Evolutionary conservation across 2,888 invertebrate genomes (phyloP).

Genomic region (Rotaria socialis): DNA sequence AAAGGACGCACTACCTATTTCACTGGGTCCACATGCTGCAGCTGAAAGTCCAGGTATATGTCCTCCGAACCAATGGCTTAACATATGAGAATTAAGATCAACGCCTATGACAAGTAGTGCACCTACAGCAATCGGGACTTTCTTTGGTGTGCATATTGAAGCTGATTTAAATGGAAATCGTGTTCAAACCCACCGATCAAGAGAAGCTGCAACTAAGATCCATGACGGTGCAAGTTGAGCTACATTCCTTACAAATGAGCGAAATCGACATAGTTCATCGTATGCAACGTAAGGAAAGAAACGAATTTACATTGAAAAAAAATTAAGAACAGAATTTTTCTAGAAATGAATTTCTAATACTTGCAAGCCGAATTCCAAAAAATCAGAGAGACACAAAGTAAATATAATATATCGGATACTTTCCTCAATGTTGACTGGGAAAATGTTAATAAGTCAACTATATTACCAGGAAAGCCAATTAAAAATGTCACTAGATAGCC

Average conservation of each 20-base stretch:
- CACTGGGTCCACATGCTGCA: neutral
- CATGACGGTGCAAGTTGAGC: neutral
- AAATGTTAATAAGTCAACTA: neutral
- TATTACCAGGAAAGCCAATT: neutral
- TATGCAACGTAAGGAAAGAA: neutral
- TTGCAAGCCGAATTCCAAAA: neutral
- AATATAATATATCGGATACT: neutral
- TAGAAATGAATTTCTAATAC: neutral
- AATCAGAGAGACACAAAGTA: neutral
- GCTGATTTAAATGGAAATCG: neutral
- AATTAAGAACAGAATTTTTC: neutral
- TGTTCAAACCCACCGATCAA: neutral
- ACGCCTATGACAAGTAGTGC: neutral
- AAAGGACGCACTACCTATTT: neutral
- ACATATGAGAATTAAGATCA: neutral
- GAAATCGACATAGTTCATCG: neutral
- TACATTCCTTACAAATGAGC: neutral
- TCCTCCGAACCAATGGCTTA: neutral
- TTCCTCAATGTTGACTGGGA: neutral
- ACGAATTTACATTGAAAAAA: neutral
- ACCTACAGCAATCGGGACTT: neutral
- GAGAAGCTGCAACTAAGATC: neutral
- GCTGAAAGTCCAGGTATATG: neutral
- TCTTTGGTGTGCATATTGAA: neutral
- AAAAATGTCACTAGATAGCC: neutral